Evolutionary conservation across 1,140 invertebrate species (phyloP).

Genomic region (Leguminivora glycinivorella): DNA sequence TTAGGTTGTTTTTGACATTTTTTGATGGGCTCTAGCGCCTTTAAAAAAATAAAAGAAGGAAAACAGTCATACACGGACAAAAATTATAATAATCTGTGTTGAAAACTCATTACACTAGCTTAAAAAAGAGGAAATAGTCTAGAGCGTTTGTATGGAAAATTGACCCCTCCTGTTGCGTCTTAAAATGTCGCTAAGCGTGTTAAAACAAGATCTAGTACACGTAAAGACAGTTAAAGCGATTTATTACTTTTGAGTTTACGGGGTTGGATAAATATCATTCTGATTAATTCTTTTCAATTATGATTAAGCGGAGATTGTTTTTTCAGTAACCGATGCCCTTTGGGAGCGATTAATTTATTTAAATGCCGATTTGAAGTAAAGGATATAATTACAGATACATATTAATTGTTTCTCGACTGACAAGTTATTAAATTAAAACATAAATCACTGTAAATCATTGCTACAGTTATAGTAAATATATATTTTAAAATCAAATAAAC

Average conservation of each 20-base stretch:
- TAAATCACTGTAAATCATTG: background rate
- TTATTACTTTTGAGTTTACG: slow-evolving; percentile 13
- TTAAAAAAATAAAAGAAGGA: too few relatives aligned
- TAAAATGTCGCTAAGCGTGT: slow-evolving; percentile 16
- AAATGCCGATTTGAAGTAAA: slow-evolving; percentile 14
- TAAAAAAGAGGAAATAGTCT: too few relatives aligned
- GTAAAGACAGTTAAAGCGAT: slow-evolving; percentile 7
- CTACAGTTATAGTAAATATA: slow-evolving; percentile 1
- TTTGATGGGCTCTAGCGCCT: too few relatives aligned
- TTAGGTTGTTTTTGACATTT: too few relatives aligned
- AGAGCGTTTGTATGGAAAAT: too few relatives aligned
- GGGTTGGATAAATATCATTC: slow-evolving; percentile 17
- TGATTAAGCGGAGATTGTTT: slow-evolving; percentile 1
- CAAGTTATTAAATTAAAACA: background rate
- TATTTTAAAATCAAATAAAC: background rate
- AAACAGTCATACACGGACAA: too few relatives aligned
- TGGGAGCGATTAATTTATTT: slow-evolving; percentile 18
- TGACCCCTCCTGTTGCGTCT: too few relatives aligned
- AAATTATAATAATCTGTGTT: too few relatives aligned
- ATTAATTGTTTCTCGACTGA: background rate
- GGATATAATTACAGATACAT: slow-evolving; percentile 1
- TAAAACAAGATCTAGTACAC: background rate
- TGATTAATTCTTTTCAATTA: slow-evolving; percentile 16
- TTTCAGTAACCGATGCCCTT: background rate
- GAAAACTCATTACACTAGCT: too few relatives aligned